Conservation (phyloP, 2,888 invertebrate genomes). For the Belgica antarctica region DNA sequence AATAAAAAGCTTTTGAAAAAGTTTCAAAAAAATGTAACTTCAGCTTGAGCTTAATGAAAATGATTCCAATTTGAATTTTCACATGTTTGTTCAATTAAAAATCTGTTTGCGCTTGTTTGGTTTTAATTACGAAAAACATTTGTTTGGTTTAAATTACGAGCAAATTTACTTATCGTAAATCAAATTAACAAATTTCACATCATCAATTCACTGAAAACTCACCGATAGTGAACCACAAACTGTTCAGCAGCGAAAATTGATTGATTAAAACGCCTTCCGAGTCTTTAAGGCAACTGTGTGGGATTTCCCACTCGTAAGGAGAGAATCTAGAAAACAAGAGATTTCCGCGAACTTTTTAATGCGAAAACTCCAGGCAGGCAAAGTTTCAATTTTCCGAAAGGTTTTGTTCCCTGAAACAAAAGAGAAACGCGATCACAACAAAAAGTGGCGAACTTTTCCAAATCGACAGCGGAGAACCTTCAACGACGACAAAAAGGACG, state of each 20-base stretch:
- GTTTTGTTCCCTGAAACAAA: neutral
- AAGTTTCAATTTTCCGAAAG: neutral
- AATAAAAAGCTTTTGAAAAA: no score
- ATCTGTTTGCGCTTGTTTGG: no score
- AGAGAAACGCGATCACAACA: no score
- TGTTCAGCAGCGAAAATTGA: conserved; percentile 86
- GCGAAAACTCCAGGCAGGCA: neutral
- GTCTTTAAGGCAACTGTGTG: conserved; percentile 79
- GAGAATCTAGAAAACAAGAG: conserved; percentile 65
- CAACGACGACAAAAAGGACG: neutral
- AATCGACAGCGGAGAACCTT: neutral
- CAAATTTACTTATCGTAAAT: neutral
- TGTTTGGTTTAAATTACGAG: no score
- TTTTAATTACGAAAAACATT: no score
- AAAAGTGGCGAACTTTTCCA: no score
- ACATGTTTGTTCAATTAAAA: no score
- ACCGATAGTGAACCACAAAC: conserved; percentile 92
- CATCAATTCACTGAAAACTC: no score
- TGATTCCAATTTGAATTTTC: no score
- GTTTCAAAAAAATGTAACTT: no score
- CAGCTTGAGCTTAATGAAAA: no score
- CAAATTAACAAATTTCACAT: neutral
- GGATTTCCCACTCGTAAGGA: conserved; percentile 92
- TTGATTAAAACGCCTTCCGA: conserved; percentile 80
- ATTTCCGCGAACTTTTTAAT: neutral